These are phyloP conservation scores for Bungarus multicinctus DNA, from an alignment of 2,113 vertebrate species.

Conservation along the genomic window DNA sequence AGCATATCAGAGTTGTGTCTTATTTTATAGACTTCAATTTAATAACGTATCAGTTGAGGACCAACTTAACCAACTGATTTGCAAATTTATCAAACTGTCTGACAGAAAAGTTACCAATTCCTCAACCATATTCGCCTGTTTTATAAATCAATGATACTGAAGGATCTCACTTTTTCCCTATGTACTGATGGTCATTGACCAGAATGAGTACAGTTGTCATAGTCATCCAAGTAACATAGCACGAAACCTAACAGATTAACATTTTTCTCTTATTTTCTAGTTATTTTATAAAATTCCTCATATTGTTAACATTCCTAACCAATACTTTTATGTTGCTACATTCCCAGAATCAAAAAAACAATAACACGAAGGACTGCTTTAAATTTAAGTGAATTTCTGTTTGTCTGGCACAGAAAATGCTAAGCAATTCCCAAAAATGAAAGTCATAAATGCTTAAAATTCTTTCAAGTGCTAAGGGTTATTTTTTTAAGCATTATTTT, in stretches of 20 bases:
- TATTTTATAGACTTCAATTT: conserved; percentile 38
- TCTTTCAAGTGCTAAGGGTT: not conserved
- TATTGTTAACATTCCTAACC: not conserved
- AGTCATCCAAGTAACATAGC: not conserved
- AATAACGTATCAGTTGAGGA: conserved; percentile 40
- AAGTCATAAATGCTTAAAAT: not conserved
- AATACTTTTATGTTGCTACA: not conserved
- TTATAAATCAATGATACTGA: not conserved
- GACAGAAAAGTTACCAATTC: not conserved
- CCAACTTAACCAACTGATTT: conserved; percentile 28
- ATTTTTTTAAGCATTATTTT: not conserved
- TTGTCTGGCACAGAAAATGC: not conserved
- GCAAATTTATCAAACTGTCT: not conserved
- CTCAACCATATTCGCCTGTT: not conserved
- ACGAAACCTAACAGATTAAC: not conserved
- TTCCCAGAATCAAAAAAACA: not conserved
- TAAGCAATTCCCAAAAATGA: not conserved
- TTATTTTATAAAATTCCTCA: not conserved
- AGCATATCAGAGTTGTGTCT: conserved; percentile 3
- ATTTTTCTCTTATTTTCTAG: not conserved
- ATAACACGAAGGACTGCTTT: not conserved
- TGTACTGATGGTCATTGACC: not conserved
- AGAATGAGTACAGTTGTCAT: not conserved
- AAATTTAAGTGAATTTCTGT: not conserved
- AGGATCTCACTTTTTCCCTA: not conserved